These are phyloP conservation scores for Eidolon dupreanum DNA, from an alignment of 2,797 vertebrate genomes.

Conservation along the genomic window DNA sequence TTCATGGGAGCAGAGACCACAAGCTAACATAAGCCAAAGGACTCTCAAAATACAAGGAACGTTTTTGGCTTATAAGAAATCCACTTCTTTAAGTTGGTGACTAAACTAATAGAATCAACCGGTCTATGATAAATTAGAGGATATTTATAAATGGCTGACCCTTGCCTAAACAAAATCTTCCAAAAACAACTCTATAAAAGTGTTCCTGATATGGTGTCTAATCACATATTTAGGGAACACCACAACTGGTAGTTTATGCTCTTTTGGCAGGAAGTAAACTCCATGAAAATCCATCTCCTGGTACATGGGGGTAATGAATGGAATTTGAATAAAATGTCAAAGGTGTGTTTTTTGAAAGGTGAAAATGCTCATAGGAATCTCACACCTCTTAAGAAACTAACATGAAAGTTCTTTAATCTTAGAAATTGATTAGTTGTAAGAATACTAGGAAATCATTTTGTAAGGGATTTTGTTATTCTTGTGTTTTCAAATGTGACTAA, in stretches of 20 bases:
- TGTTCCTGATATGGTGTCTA: not conserved
- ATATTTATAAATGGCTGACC: slow-evolving; percentile 49
- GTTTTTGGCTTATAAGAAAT: slow-evolving; percentile 76
- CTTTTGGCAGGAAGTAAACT: not conserved
- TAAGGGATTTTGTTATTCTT: not conserved
- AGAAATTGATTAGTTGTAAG: slow-evolving; percentile 11
- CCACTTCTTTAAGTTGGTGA: slow-evolving; percentile 81
- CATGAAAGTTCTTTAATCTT: not conserved
- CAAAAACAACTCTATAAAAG: slow-evolving; percentile 26
- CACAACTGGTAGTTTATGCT: not conserved
- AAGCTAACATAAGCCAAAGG: slow-evolving; percentile 83
- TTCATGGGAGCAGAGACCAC: slow-evolving; percentile 84
- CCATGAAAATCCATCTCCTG: not conserved
- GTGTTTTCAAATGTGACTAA: not conserved
- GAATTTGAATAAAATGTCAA: slow-evolving; percentile 24
- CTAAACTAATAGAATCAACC: slow-evolving; percentile 70
- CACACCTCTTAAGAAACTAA: not conserved
- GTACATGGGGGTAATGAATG: not conserved
- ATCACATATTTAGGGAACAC: not conserved
- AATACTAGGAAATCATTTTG: slow-evolving; percentile 3
- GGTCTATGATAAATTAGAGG: slow-evolving; percentile 24
- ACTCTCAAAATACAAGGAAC: slow-evolving; percentile 76
- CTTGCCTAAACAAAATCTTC: slow-evolving; percentile 58
- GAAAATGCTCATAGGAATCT: not conserved
- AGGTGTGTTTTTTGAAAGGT: not conserved